Evolutionary conservation across 1,140 invertebrate genomes (phyloP).

Genomic region (Heliconius hewitsoni): DNA sequence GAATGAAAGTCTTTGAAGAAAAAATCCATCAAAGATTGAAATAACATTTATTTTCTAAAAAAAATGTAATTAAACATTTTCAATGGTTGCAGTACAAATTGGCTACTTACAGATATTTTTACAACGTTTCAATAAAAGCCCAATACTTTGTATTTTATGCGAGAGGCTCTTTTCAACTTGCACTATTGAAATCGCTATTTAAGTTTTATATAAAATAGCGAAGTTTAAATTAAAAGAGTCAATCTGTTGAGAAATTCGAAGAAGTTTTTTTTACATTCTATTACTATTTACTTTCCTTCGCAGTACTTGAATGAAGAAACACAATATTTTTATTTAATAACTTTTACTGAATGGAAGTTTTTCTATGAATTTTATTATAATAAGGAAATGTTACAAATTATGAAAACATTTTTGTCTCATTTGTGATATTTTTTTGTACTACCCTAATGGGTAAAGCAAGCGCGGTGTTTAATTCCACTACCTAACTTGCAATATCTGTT

Average conservation of each 20-base stretch:
- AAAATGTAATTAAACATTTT: neutral
- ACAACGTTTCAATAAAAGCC: neutral
- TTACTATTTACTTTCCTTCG: neutral
- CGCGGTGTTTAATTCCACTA: too few relatives aligned
- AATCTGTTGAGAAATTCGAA: neutral
- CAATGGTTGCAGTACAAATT: constrained; percentile 1
- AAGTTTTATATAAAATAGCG: neutral
- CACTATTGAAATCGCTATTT: neutral
- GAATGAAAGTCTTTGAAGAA: neutral
- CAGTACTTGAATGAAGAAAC: neutral
- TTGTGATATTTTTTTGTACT: too few relatives aligned
- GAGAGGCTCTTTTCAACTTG: constrained; percentile 7
- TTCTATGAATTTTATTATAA: neutral
- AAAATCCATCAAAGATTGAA: neutral
- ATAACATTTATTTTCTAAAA: neutral
- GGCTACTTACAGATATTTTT: neutral
- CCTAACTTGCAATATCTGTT: too few relatives aligned
- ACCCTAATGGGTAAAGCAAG: neutral
- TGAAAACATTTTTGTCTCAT: neutral
- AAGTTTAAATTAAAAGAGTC: constrained; percentile 14
- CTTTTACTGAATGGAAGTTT: neutral
- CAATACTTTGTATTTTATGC: constrained; percentile 9
- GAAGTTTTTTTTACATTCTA: neutral
- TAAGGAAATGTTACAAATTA: neutral
- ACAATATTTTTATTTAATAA: neutral